Evolutionary conservation across 2,113 vertebrate genomes (phyloP).

Genomic region (Pterocles burchelli): DNA sequence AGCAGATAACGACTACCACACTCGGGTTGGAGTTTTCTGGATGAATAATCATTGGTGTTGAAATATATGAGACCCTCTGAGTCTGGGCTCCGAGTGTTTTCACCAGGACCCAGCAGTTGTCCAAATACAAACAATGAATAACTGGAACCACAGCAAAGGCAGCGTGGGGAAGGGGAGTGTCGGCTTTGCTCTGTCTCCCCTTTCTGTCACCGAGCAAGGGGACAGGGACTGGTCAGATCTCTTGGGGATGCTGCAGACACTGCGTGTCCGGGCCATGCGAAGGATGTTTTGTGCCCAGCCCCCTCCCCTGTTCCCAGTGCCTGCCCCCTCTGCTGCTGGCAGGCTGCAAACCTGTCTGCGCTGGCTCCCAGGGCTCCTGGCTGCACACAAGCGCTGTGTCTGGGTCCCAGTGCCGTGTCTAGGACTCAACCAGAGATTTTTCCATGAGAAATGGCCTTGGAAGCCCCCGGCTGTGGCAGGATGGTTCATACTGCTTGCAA

Average conservation of each 20-base stretch:
- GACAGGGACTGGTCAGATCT: not conserved
- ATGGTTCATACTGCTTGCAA: not conserved
- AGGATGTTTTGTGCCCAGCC: not conserved
- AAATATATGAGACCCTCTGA: not conserved
- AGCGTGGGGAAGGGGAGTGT: not conserved
- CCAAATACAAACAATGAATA: not conserved
- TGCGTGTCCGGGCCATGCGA: rapidly evolving
- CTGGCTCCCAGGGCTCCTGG: rapidly evolving
- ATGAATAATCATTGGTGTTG: slow-evolving; percentile 17
- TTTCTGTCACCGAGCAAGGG: not conserved
- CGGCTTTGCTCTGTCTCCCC: not conserved
- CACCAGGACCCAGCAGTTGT: not conserved
- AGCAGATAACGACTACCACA: slow-evolving; percentile 14
- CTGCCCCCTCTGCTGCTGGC: not conserved
- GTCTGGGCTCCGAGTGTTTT: not conserved
- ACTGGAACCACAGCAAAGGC: not conserved
- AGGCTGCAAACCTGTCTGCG: rapidly evolving
- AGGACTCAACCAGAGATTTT: slow-evolving; percentile 46
- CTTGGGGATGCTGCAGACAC: rapidly evolving
- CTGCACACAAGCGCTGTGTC: rapidly evolving
- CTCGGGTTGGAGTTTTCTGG: not conserved
- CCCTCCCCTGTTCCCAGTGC: rapidly evolving
- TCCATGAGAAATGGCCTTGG: slow-evolving; percentile 33
- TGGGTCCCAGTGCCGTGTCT: not conserved
- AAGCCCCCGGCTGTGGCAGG: slow-evolving; percentile 12